Evolutionary conservation across 1,140 invertebrate genomes (phyloP).

Genomic region (Drosophila elegans): DNA sequence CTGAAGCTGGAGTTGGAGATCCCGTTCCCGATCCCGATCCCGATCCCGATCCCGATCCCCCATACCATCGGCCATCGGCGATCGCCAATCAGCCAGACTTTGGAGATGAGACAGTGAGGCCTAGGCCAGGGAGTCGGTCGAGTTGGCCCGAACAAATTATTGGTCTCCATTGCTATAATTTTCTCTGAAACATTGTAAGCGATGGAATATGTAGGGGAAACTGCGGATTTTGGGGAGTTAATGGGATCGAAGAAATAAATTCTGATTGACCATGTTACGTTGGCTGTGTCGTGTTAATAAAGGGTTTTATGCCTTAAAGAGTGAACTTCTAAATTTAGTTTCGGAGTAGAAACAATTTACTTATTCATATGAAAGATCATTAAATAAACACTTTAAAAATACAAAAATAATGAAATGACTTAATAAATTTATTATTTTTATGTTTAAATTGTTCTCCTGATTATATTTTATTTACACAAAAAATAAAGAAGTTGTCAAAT

Average conservation of each 20-base stretch:
- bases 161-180: conserved; percentile 28
- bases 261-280: conserved; percentile 6
- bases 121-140: conserved; percentile 15
- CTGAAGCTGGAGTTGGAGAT: conserved; percentile 7
- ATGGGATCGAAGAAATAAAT: conserved; percentile 19
- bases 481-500: too few species aligned
- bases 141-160: conserved; percentile 33
- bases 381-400: too few species aligned
- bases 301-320: not conserved
- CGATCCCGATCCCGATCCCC: not conserved
- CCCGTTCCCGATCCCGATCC: not conserved
- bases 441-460: too few species aligned
- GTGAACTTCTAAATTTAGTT: not conserved
- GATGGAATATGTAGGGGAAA: conserved; percentile 11
- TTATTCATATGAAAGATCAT: too few species aligned
- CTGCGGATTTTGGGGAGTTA: conserved; percentile 2
- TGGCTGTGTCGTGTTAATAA: not conserved
- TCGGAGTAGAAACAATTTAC: not conserved
- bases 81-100: conserved; percentile 28
- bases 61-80: conserved; percentile 24
- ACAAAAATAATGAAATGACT: too few species aligned
- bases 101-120: conserved; percentile 45
- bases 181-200: conserved; percentile 15
- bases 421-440: too few species aligned
- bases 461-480: too few species aligned